Evolutionary conservation across 2,113 vertebrate species (phyloP).

Genomic region (Cebidichthys violaceus): DNA sequence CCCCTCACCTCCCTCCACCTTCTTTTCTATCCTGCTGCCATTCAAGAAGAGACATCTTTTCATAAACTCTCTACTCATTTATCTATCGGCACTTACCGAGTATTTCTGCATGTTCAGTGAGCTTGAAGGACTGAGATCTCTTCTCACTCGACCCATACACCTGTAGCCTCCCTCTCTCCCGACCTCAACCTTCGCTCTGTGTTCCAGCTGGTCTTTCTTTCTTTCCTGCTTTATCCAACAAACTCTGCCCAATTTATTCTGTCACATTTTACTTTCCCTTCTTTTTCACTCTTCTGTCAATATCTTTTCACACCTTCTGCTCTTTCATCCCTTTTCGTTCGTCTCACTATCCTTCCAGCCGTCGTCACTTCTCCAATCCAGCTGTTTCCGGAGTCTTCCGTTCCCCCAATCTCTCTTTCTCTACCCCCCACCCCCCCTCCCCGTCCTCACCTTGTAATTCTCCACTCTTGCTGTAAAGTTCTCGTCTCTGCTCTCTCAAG

Average conservation of each 20-base stretch:
- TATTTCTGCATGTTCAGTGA: slow-evolving; percentile 7
- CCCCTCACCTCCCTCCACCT: not conserved
- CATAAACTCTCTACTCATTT: not conserved
- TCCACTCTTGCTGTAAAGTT: slow-evolving; percentile 98
- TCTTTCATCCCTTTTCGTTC: slow-evolving; percentile 9
- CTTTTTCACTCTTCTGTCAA: not conserved
- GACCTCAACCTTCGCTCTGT: slow-evolving; percentile 17
- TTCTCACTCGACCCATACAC: not conserved
- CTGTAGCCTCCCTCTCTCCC: not conserved
- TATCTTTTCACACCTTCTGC: slow-evolving; percentile 30
- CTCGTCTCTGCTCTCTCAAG: slow-evolving; percentile 94
- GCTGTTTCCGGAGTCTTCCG: not conserved
- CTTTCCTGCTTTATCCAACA: slow-evolving; percentile 13
- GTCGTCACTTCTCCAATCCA: slow-evolving; percentile 7
- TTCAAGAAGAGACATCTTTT: slow-evolving; percentile 3
- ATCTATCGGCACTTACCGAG: not conserved
- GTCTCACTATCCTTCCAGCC: slow-evolving; percentile 8
- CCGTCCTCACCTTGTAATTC: slow-evolving; percentile 93
- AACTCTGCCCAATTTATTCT: slow-evolving; percentile 20
- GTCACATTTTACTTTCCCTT: not conserved
- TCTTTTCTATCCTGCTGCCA: not conserved
- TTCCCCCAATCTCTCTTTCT: not conserved
- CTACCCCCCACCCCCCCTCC: not conserved
- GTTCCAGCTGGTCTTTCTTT: slow-evolving; percentile 32
- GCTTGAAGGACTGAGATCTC: not conserved